phyloP scores from a whole-genome alignment of 23 tunicate genomes.

The Trididemnum miniatum region DNA sequence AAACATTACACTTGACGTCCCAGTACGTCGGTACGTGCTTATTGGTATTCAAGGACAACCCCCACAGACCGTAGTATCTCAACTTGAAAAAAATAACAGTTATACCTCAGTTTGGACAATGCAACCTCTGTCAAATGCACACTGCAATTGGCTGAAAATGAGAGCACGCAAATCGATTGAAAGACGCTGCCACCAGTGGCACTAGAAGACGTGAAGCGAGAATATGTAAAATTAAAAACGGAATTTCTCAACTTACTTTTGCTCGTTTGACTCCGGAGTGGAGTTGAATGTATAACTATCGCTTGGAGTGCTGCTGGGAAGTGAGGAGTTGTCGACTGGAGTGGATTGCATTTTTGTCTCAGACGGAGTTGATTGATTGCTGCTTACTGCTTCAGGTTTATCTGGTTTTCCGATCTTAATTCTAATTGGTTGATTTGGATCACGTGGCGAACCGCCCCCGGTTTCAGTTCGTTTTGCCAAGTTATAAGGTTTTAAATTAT shows the following conservation, averaged over 20 bases:
- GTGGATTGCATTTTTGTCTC: conserved; percentile 53
- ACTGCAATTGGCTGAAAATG: too few species aligned
- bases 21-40: too few species aligned
- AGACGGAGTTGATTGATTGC: conserved; percentile 15
- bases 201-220: too few species aligned
- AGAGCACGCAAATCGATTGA: too few species aligned
- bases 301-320: conserved; percentile 51
- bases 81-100: too few species aligned
- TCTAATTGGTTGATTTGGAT: conserved; percentile 65
- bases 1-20: too few species aligned
- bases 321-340: conserved; percentile 7
- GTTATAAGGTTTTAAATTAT: conserved; percentile 9
- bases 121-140: too few species aligned
- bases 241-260: conserved; percentile 47
- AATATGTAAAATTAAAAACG: too few species aligned
- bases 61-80: too few species aligned
- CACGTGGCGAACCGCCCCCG: conserved; percentile 61
- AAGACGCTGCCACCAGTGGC: too few species aligned
- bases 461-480: conserved; percentile 37
- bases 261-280: conserved; percentile 66
- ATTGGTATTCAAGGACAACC: too few species aligned
- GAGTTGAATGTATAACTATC: conserved; percentile 72
- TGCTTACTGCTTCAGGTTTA: not conserved
- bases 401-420: conserved; percentile 37
- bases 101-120: too few species aligned